Evolutionary conservation across 1,140 invertebrate species (phyloP), one percentile per base, ranked within the genome.

Genomic region (Heliconius melpomene): DNA sequence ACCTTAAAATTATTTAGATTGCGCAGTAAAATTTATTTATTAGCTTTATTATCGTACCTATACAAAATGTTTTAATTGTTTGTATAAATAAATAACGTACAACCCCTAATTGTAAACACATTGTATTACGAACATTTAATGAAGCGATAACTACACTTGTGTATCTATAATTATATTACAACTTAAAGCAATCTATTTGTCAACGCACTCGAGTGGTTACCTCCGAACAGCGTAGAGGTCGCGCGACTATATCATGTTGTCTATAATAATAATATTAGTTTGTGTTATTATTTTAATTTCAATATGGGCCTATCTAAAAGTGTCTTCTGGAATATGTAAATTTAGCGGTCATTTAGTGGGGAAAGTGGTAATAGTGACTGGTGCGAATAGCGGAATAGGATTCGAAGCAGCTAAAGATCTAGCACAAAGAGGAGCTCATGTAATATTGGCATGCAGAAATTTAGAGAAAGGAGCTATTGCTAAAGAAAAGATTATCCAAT

Each of bases 371-470:
- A 16, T 66, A 66, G 26, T 99, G 11, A 99, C 98, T n/a, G 98
- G 98, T 71, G 96, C 96, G 1, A 98, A 98, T 92, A 96, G 96
- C 57, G 90, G 98, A 20, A 98, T 99, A 83, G 98, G 98, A 18
- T 97, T 97, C 94, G 97, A 98, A 92, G 97, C 97, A 11, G 97
- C 96, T 0, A 91, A 95, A 78, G 96, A 97, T 81, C 91, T 98
- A 79, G 98, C 97, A 0, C 95, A 93, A 75, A 90, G 97, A 82
- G 96, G 97, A 11, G 98, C 97, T 2, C 96, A 95, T 86, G 96
- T 99, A 40, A 96, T 98, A 54, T 95, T 99, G 94, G 98, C 97
- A 5, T 98, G 98, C 89, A 94, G 98, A 82, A 96, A 98, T 94
- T 92, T 97, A 81, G 87, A 94, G 40, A 85, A 88, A 40, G 93